Percentiles rank a stretch among this genome's conserved stretches.
Evolutionary conservation across 2,888 invertebrate genomes (phyloP).

Genomic region (Onchidella celtica): DNA sequence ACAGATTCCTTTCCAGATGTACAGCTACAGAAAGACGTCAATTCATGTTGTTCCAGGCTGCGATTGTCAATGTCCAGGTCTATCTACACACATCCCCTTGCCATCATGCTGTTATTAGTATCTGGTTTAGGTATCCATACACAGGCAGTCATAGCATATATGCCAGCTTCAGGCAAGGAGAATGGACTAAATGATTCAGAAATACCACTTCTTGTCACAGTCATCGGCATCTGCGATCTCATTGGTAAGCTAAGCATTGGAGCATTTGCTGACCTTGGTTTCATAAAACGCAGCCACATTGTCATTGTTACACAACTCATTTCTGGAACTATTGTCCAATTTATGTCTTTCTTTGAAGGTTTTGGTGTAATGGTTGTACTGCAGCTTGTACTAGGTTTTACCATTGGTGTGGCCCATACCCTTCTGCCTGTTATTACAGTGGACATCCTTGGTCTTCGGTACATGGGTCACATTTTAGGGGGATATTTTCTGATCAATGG

Average conservation of each 20-base stretch:
- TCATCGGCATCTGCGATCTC: slow-evolving; percentile 28
- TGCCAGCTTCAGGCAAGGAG: no score
- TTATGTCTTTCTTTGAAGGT: slow-evolving; percentile 9
- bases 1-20: no score
- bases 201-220: no score
- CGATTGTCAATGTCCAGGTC: no score
- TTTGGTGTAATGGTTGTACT: background rate
- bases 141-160: no score
- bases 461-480: slow-evolving; percentile 20
- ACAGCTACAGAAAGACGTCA: no score
- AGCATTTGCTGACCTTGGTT: slow-evolving; percentile 26
- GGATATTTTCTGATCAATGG: slow-evolving; percentile 2
- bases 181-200: no score
- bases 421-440: slow-evolving; percentile 9
- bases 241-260: slow-evolving; percentile 34
- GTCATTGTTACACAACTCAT: slow-evolving; percentile 4
- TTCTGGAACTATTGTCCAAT: slow-evolving; percentile 7
- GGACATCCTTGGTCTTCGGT: slow-evolving; percentile 12
- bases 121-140: no score
- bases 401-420: slow-evolving; percentile 1
- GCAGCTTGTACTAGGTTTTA: background rate
- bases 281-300: slow-evolving; percentile 8
- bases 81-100: no score
- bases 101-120: no score
- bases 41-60: no score